Base-by-base conservation (phyloP, 2,888 invertebrate genomes). In the Megaustenia siamemsis region DNA sequence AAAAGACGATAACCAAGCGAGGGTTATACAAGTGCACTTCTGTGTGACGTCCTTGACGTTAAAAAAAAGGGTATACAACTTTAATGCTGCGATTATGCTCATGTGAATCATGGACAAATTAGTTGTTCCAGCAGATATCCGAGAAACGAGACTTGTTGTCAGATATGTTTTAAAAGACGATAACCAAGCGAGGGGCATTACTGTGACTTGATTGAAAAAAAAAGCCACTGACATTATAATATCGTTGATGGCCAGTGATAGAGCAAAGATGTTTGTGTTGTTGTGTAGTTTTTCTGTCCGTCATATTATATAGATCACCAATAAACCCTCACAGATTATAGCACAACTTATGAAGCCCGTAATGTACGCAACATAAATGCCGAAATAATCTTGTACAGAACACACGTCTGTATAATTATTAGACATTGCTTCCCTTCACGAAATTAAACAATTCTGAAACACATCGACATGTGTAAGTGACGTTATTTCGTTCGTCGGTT, bases 41-140 rank as follows among this genome's bases (percentile, higher is more conserved):
- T 32, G 28, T 32, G 68, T 68, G 2, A 80, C 40, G 0, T 21
- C 21, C 15, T 43, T 66, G 0, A 43, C 35, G 35, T 80, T n/a
- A 80, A 18, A 28, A 43, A 32, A 63, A 80, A 1, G 79, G 79
- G n/a, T 68, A 24, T 5, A 21, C 45, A 1, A 80, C 68, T 63
- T 68, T 8, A 66, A 80, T 68, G 32, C 68, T 1, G 80, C 68
- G 18, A 80, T 80, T 0, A 80, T 18, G 1, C 3, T 38, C 80
- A 80, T 80, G n/a, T 68, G 68, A 2, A 24, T 21, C 12, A 32
- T 4, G 1, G 80, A 80, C 15, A 80, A 32, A 43, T 18, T 35
- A 0, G 38, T 28, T 32, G 32, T 68, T n/a, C 68, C 80, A 21
- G 40, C 45, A 12, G 4, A 4, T 2, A 63, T 32, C 10, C 43